Conservation (phyloP, 2,113 vertebrate genomes). For the Sinocyclocheilus rhinocerous region DNA sequence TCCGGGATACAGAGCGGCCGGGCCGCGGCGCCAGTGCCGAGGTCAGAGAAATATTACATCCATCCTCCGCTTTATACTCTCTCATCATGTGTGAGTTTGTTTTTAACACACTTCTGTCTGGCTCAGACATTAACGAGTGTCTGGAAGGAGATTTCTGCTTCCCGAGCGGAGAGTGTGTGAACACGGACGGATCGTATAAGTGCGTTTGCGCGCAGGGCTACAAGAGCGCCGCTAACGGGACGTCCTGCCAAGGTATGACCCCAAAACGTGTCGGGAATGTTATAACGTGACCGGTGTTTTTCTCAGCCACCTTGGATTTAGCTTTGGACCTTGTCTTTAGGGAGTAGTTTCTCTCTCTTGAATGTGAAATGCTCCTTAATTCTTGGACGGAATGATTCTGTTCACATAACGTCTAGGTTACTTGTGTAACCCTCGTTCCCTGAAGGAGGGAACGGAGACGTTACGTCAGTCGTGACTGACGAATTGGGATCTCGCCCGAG, state of each 20-base stretch:
- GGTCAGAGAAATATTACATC: slow-evolving; percentile 63
- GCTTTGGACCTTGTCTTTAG: neutral
- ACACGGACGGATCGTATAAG: slow-evolving; percentile 86
- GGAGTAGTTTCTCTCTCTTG: neutral
- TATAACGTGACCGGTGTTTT: neutral
- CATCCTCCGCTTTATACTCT: too few species aligned
- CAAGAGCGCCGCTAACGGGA: slow-evolving; percentile 66
- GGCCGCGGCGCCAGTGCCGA: slow-evolving; percentile 72
- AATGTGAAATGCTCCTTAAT: neutral
- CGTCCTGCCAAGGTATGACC: slow-evolving; percentile 78
- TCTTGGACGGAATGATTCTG: neutral
- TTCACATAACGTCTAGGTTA: neutral
- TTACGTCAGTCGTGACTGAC: too few species aligned
- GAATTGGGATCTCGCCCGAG: too few species aligned
- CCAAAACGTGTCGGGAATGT: neutral
- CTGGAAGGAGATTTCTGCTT: slow-evolving; percentile 82
- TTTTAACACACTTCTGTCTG: too few species aligned
- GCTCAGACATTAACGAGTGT: slow-evolving; percentile 86
- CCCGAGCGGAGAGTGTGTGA: slow-evolving; percentile 87
- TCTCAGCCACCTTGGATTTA: neutral
- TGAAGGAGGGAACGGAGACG: too few species aligned
- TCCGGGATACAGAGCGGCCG: slow-evolving; percentile 73
- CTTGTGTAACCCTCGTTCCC: too few species aligned
- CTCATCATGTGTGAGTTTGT: too few species aligned
- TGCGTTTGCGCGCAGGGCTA: slow-evolving; percentile 88